phyloP scores from a whole-genome alignment of 2,888 invertebrate genomes.

The Tenthredo distinguenda region DNA sequence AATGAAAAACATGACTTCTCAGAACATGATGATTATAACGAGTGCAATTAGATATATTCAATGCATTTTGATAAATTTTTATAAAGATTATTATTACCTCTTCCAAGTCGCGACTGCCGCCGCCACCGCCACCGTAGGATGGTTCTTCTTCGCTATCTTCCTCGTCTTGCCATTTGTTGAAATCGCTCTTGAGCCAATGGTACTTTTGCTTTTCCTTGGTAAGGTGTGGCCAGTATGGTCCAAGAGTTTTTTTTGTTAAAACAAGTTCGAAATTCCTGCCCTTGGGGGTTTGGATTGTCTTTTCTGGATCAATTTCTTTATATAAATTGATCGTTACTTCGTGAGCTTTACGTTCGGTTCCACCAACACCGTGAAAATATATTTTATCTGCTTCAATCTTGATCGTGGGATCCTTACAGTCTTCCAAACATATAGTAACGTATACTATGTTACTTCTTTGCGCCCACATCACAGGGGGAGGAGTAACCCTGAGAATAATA shows the following conservation, averaged over 20 bases:
- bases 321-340: conserved; percentile 93
- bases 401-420: conserved; percentile 91
- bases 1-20: not conserved
- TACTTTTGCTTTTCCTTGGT: conserved; percentile 93
- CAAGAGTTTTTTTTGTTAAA: conserved; percentile 84
- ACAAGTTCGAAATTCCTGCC: conserved; percentile 88
- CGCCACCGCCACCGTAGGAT: conserved; percentile 62
- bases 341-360: conserved; percentile 90
- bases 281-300: conserved; percentile 86
- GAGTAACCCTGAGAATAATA: conserved; percentile 80
- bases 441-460: conserved; percentile 91
- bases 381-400: conserved; percentile 83
- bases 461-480: conserved; percentile 96
- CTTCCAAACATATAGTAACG: conserved; percentile 95
- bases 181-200: conserved; percentile 98
- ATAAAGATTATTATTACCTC: conserved; percentile 75
- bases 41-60: not conserved
- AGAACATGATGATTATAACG: not conserved
- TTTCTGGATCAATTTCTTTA: conserved; percentile 90
- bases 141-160: conserved; percentile 93
- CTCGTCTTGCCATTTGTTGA: conserved; percentile 98
- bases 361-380: conserved; percentile 92
- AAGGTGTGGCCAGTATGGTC: conserved; percentile 93
- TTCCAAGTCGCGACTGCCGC: conserved; percentile 81
- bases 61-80: not conserved